These are phyloP conservation scores for Ciconia nigra DNA, from an alignment of 2,797 vertebrate genomes.

Conservation along the genomic window DNA sequence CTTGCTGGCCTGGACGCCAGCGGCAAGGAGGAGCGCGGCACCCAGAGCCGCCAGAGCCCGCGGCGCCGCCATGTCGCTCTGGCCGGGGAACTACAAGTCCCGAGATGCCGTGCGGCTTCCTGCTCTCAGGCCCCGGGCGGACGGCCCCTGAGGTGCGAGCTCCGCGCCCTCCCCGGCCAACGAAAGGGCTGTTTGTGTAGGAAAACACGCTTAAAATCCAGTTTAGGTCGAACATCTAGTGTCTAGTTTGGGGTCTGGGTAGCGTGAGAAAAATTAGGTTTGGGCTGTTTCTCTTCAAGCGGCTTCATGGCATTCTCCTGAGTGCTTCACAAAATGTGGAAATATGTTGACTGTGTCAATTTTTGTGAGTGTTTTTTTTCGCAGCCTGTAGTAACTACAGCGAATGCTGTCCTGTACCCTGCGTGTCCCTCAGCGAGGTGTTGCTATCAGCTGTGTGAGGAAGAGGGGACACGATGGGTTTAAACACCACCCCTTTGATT, in stretches of 20 bases:
- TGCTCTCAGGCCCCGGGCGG: neutral
- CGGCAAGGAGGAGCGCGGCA: neutral
- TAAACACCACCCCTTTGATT: fast-evolving
- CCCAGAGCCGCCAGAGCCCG: neutral
- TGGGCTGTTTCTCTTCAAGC: neutral
- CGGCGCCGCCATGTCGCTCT: neutral
- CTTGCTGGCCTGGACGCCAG: conserved; percentile 68
- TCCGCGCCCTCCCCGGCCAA: fast-evolving
- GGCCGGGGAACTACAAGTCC: neutral
- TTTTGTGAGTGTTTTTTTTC: neutral
- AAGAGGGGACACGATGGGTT: fast-evolving
- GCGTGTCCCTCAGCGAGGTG: neutral
- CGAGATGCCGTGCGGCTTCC: neutral
- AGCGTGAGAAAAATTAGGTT: fast-evolving
- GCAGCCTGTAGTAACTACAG: neutral
- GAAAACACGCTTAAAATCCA: fast-evolving
- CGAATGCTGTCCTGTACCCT: fast-evolving
- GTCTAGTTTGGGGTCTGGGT: fast-evolving
- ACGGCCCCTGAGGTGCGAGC: neutral
- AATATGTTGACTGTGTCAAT: fast-evolving
- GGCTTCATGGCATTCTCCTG: fast-evolving
- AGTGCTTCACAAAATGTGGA: neutral
- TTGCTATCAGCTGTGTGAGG: neutral
- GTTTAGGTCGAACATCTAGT: fast-evolving
- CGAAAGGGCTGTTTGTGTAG: fast-evolving